Conservation (phyloP, 2,113 vertebrate genomes). For the Podiceps cristatus region DNA sequence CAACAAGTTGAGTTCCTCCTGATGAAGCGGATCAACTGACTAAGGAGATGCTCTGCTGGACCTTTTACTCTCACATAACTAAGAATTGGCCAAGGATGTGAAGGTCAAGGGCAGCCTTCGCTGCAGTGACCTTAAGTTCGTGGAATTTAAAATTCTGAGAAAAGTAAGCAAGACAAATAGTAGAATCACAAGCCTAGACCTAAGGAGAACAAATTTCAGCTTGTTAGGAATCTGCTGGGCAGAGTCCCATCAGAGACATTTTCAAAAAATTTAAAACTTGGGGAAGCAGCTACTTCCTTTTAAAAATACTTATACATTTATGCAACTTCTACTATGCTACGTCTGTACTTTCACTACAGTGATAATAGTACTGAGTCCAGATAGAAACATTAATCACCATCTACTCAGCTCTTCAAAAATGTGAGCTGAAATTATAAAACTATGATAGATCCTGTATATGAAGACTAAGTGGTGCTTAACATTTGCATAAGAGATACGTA, state of each 20-base stretch:
- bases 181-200: not conserved
- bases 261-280: not conserved
- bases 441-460: not conserved
- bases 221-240: not conserved
- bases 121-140: not conserved
- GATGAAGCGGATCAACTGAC: not conserved
- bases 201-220: not conserved
- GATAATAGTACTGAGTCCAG: not conserved
- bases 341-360: not conserved
- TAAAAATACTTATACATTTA: not conserved
- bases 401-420: not conserved
- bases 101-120: not conserved
- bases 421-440: not conserved
- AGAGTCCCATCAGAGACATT: not conserved
- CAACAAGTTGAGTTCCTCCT: not conserved
- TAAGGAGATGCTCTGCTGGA: not conserved
- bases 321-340: not conserved
- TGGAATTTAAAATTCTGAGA: not conserved
- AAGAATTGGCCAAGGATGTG: not conserved
- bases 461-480: not conserved
- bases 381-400: not conserved
- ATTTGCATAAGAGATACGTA: not conserved
- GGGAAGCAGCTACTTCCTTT: not conserved
- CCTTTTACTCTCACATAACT: not conserved
- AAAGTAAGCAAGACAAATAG: not conserved